A percentile compares a stretch with the other conserved stretches of the same genome.
phyloP scores from a whole-genome alignment of 2,888 invertebrate genomes.

The Erpobdella octoculata region DNA sequence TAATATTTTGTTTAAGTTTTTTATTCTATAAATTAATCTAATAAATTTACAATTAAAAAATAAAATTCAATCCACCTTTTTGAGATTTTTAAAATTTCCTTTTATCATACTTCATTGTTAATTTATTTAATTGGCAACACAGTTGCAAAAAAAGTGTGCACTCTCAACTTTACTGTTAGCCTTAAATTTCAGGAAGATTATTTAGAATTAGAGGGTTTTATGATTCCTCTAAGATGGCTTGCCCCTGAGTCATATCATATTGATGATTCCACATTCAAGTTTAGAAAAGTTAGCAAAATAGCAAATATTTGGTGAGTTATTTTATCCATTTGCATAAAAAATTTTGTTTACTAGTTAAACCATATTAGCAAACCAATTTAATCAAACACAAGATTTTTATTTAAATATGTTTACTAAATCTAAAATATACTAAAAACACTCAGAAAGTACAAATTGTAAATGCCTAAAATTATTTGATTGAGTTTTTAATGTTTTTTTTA shows the following conservation, averaged over 20 bases:
- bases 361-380: background rate
- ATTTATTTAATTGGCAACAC: background rate
- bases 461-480: too few relatives aligned
- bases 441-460: too few relatives aligned
- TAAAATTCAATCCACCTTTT: too few relatives aligned
- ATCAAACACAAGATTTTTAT: background rate
- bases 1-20: background rate
- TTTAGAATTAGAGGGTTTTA: conserved; percentile 61
- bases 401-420: too few relatives aligned
- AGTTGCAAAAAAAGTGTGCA: too few relatives aligned
- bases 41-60: background rate
- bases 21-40: background rate
- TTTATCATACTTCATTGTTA: background rate
- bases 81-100: too few relatives aligned
- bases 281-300: conserved; percentile 55
- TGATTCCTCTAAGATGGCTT: conserved; percentile 67
- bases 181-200: conserved; percentile 57
- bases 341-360: background rate
- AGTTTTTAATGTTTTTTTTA: too few relatives aligned
- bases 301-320: conserved; percentile 67
- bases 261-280: conserved; percentile 59
- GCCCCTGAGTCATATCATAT: conserved; percentile 60
- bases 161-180: too few relatives aligned
- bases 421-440: too few relatives aligned
- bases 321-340: background rate